Conservation (phyloP, 2,888 invertebrate genomes). For the Antheraea yamamai region DNA sequence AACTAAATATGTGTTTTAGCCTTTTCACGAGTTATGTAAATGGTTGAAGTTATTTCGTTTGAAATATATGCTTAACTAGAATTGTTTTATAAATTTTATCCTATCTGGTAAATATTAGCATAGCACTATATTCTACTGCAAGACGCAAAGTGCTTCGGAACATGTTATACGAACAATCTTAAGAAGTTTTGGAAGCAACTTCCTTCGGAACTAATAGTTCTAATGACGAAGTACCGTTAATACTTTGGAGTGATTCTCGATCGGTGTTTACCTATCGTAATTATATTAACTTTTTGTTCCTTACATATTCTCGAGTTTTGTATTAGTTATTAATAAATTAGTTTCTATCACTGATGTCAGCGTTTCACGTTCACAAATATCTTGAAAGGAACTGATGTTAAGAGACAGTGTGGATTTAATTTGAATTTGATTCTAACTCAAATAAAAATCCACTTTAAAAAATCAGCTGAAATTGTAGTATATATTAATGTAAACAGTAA, state of each 20-base stretch:
- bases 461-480: too few species aligned
- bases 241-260: constrained; percentile 11
- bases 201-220: constrained; percentile 3
- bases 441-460: too few species aligned
- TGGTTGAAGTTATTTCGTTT: neutral
- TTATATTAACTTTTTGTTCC: neutral
- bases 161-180: constrained; percentile 30
- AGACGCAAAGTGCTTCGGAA: neutral
- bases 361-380: neutral
- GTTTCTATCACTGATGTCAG: neutral
- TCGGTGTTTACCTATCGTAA: neutral
- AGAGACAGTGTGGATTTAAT: neutral
- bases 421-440: too few species aligned
- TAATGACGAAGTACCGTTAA: constrained; percentile 13
- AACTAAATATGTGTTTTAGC: constrained; percentile 41
- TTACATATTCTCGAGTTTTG: neutral
- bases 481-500: too few species aligned
- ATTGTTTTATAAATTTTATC: neutral
- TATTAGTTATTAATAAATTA: neutral
- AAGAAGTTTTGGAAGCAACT: constrained; percentile 26
- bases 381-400: neutral
- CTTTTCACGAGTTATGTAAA: constrained; percentile 9
- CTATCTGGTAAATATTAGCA: neutral
- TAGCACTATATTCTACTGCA: neutral
- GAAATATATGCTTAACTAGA: neutral